phyloP scores from a whole-genome alignment of 2,797 vertebrate species.

The Arrhamphus sclerolepis region DNA sequence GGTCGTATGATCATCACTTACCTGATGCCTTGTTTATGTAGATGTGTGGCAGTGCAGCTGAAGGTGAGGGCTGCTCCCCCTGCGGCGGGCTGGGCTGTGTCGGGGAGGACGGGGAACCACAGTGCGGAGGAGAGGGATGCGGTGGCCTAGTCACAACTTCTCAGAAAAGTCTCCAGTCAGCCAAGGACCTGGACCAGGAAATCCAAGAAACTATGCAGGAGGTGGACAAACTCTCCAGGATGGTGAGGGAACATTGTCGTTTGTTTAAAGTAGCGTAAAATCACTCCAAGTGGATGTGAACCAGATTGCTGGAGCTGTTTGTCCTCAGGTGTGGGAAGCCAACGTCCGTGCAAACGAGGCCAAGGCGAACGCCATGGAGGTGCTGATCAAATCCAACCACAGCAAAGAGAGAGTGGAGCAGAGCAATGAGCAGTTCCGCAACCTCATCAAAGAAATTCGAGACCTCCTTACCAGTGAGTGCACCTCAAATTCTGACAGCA shows the following conservation, averaged over 20 bases:
- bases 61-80: slow-evolving; percentile 79
- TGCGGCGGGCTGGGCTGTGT: slow-evolving; percentile 89
- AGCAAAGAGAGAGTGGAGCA: slow-evolving; percentile 90
- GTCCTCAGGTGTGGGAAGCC: slow-evolving; percentile 88
- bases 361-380: slow-evolving; percentile 86
- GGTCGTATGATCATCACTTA: not conserved
- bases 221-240: slow-evolving; percentile 92
- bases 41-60: slow-evolving; percentile 86
- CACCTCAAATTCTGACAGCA: not conserved
- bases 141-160: slow-evolving; percentile 79
- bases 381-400: slow-evolving; percentile 88
- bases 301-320: not conserved
- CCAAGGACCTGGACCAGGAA: slow-evolving; percentile 88
- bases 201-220: slow-evolving; percentile 90
- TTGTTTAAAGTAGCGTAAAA: not conserved
- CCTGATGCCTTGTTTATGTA: slow-evolving; percentile 42
- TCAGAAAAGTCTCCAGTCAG: slow-evolving; percentile 82
- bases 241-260: slow-evolving; percentile 77
- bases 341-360: slow-evolving; percentile 89
- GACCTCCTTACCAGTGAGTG: slow-evolving; percentile 90
- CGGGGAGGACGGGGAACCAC: slow-evolving; percentile 74
- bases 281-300: not conserved
- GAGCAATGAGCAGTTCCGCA: slow-evolving; percentile 92
- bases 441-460: slow-evolving; percentile 93
- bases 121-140: slow-evolving; percentile 90